phyloP scores from a whole-genome alignment of 2,113 vertebrate genomes.

The Campylorhamphus procurvoides region DNA sequence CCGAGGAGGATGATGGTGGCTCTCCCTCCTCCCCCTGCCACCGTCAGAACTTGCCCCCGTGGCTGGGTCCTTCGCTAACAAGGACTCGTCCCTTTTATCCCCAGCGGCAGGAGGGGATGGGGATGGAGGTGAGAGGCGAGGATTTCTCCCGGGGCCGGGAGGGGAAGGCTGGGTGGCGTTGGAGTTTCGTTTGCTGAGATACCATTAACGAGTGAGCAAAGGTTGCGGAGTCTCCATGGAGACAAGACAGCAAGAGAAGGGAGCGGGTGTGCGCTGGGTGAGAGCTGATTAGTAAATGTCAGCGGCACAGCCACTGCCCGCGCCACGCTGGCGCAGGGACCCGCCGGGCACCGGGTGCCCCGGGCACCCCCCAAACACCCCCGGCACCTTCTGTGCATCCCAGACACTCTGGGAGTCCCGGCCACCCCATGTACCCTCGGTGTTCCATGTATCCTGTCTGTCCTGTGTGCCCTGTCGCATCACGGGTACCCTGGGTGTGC shows the following conservation, averaged over 20 bases:
- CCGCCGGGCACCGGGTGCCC: not conserved
- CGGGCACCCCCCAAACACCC: not conserved
- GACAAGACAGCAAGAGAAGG: conserved; percentile 80
- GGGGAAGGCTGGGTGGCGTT: conserved; percentile 59
- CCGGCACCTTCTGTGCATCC: not conserved
- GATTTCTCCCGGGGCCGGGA: conserved; percentile 41
- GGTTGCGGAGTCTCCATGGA: conserved; percentile 85
- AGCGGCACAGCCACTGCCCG: conserved; percentile 72
- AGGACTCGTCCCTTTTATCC: conserved; percentile 40
- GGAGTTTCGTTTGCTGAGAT: conserved; percentile 72
- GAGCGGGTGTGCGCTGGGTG: conserved; percentile 74
- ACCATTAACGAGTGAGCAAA: conserved; percentile 83
- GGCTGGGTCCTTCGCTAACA: conserved; percentile 44
- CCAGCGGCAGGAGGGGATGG: conserved; percentile 25
- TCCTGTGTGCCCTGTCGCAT: not conserved
- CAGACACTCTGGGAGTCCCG: not conserved
- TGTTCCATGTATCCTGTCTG: rapidly evolving
- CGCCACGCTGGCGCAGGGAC: conserved; percentile 25
- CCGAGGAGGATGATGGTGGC: conserved; percentile 2
- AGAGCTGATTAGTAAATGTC: conserved; percentile 85
- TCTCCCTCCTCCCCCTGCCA: not conserved
- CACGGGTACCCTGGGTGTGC: rapidly evolving
- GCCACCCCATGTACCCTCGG: too few relatives aligned
- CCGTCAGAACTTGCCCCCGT: conserved; percentile 44
- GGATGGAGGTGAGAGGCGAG: conserved; percentile 40